phyloP scores from a whole-genome alignment of 2,888 invertebrate genomes.

The Sympetrum striolatum region DNA sequence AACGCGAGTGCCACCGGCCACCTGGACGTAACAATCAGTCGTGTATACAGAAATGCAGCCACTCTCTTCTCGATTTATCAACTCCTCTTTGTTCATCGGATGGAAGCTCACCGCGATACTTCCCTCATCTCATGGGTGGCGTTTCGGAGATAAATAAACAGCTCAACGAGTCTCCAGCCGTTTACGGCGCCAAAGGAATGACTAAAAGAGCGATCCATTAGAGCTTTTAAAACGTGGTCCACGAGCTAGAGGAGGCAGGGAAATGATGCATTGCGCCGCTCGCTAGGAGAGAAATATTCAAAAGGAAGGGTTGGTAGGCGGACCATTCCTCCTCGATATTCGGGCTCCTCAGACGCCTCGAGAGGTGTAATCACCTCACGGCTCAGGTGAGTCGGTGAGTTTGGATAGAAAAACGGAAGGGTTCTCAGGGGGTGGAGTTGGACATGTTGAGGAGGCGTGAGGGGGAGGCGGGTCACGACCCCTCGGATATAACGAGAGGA shows the following conservation, averaged over 20 bases:
- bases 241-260: not conserved
- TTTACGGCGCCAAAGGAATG: not conserved
- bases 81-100: not conserved
- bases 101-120: not conserved
- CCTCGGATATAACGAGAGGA: not conserved
- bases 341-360: not conserved
- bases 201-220: not conserved
- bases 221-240: not conserved
- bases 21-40: too few relatives aligned
- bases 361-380: not conserved
- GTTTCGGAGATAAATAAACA: not conserved
- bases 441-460: not conserved
- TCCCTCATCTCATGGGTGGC: not conserved
- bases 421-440: not conserved
- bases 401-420: not conserved
- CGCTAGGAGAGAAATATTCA: not conserved
- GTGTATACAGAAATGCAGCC: too few relatives aligned
- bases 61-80: too few relatives aligned
- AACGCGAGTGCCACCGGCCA: too few relatives aligned
- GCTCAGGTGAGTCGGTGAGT: not conserved
- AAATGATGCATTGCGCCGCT: not conserved
- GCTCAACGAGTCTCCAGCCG: not conserved
- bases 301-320: not conserved
- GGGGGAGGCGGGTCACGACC: constrained; percentile 1
- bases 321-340: not conserved